Conservation (phyloP, 2,113 vertebrate species). For the Callithrix jacchus region DNA sequence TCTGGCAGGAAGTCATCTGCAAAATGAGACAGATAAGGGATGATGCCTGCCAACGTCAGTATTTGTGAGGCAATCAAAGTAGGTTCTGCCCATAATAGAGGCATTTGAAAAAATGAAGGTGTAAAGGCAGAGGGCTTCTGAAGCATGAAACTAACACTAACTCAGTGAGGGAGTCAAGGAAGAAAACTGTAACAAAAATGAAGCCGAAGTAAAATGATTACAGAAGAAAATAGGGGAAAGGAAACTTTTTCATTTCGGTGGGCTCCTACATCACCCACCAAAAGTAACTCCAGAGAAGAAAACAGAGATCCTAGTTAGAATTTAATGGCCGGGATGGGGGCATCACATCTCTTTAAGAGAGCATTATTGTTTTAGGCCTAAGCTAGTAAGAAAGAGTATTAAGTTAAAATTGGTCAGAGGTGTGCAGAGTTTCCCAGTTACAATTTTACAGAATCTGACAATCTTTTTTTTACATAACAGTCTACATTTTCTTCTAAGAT, state of each 20-base stretch:
- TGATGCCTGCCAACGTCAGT: neutral
- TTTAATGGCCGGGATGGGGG: neutral
- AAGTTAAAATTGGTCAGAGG: neutral
- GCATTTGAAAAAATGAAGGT: neutral
- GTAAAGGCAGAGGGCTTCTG: neutral
- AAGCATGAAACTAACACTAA: neutral
- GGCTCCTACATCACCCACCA: neutral
- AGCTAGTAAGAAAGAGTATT: neutral
- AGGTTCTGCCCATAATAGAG: neutral
- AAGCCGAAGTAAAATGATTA: slow-evolving; percentile 16
- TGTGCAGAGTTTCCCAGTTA: neutral
- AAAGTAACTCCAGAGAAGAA: neutral
- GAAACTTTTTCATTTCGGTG: neutral
- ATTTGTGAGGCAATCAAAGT: neutral
- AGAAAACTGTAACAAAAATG: neutral
- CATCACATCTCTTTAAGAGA: neutral
- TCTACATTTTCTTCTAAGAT: slow-evolving; percentile 5
- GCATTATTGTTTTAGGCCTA: neutral
- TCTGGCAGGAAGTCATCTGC: neutral
- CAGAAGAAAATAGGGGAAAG: neutral
- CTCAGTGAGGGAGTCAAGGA: neutral
- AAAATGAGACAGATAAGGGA: neutral
- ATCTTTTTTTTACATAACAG: neutral
- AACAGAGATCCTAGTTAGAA: neutral
- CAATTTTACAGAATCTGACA: neutral